A percentile compares a stretch with the other conserved stretches of the same genome.
Evolutionary conservation across 2,888 invertebrate genomes (phyloP).

Genomic region (Dasypolia templi): DNA sequence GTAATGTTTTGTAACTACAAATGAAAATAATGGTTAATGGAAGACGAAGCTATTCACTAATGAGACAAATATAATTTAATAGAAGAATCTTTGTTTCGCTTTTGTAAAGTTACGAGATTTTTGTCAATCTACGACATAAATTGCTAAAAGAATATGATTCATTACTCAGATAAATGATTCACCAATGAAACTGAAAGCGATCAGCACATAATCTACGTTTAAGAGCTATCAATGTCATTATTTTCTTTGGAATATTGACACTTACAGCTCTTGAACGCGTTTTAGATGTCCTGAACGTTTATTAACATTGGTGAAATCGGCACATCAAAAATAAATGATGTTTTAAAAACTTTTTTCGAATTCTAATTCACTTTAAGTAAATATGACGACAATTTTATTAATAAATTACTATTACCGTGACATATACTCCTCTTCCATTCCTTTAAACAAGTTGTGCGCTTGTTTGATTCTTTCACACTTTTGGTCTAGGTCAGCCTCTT

Average conservation of each 20-base stretch:
- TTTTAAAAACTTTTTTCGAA: too few species aligned
- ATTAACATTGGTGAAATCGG: too few species aligned
- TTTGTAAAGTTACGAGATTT: background rate
- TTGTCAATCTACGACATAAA: background rate
- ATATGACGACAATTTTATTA: background rate
- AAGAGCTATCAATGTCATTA: too few species aligned
- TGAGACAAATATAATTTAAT: background rate
- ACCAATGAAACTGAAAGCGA: too few species aligned
- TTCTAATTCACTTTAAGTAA: too few species aligned
- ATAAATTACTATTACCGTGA: slow-evolving; percentile 72
- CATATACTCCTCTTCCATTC: slow-evolving; percentile 74
- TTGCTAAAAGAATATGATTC: background rate
- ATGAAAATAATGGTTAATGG: slow-evolving; percentile 17
- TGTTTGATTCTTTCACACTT: slow-evolving; percentile 73
- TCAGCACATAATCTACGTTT: too few species aligned
- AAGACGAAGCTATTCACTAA: background rate
- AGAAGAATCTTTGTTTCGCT: background rate
- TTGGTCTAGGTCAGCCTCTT: slow-evolving; percentile 61
- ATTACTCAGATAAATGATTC: background rate
- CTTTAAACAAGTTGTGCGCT: slow-evolving; percentile 74
- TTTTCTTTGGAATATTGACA: too few species aligned
- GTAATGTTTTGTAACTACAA: slow-evolving; percentile 80
- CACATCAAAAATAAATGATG: background rate
- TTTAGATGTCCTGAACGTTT: too few species aligned
- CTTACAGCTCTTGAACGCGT: too few species aligned